Evolutionary conservation across 2,888 invertebrate genomes (phyloP).

Genomic region (Stenoptilia bipunctidactyla): DNA sequence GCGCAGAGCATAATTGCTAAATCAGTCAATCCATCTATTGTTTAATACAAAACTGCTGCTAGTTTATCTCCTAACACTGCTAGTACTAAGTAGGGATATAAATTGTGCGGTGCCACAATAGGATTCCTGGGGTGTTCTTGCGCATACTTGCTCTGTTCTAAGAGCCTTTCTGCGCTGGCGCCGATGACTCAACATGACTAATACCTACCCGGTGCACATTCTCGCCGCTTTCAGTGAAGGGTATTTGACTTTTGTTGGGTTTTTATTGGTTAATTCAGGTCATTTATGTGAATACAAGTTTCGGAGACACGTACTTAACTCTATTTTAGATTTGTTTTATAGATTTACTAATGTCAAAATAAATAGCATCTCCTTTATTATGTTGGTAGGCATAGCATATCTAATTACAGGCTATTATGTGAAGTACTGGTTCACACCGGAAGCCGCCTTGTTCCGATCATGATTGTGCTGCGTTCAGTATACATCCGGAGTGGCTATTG

Average conservation of each 20-base stretch:
- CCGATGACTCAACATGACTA: neutral
- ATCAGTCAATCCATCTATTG: too few relatives aligned
- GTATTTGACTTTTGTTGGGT: neutral
- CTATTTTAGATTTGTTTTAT: too few relatives aligned
- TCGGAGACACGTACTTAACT: too few relatives aligned
- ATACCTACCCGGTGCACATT: neutral
- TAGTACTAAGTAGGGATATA: constrained; percentile 32
- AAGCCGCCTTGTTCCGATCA: constrained; percentile 44
- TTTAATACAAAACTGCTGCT: constrained; percentile 4
- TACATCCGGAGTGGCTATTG: constrained; percentile 55
- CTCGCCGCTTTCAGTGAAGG: neutral
- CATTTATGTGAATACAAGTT: too few relatives aligned
- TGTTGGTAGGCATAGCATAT: neutral
- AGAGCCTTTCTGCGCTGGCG: constrained; percentile 30
- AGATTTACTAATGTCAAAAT: too few relatives aligned
- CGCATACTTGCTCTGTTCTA: neutral
- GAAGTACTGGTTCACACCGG: constrained; percentile 24
- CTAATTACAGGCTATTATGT: neutral
- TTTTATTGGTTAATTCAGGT: neutral
- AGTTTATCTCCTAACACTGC: constrained; percentile 4
- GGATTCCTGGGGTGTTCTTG: constrained; percentile 48
- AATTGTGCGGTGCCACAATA: constrained; percentile 53
- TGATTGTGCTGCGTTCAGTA: constrained; percentile 24
- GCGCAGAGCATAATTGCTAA: too few relatives aligned
- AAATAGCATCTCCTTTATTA: too few relatives aligned